These are phyloP conservation scores for Drosophila melanogaster DNA, from an alignment of 1,140 invertebrate genomes.

Conservation along the genomic window DNA sequence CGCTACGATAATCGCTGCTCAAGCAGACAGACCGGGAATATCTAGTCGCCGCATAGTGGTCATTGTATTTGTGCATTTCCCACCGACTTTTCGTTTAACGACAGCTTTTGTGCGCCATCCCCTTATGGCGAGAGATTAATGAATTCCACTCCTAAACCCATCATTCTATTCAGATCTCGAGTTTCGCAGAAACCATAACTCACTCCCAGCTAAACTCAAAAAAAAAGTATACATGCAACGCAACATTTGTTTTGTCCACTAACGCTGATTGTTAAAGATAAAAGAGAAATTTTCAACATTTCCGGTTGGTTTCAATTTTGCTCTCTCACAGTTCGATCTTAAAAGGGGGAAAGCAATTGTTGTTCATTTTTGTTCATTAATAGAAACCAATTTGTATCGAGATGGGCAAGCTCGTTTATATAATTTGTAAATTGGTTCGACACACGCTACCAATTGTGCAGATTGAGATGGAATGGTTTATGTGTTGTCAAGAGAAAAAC, in stretches of 20 bases:
- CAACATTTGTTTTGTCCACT: conserved; percentile 24
- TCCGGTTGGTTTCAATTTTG: conserved; percentile 48
- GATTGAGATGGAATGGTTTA: conserved; percentile 13
- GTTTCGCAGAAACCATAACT: conserved; percentile 56
- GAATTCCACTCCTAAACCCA: conserved; percentile 56
- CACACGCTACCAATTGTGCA: conserved; percentile 35
- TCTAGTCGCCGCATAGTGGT: conserved; percentile 30
- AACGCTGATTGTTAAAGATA: conserved; percentile 31
- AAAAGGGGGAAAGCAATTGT: conserved; percentile 42
- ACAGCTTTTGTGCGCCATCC: conserved; percentile 32
- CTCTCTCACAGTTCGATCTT: not conserved
- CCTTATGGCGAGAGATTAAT: conserved; percentile 63
- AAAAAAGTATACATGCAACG: not conserved
- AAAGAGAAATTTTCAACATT: conserved; percentile 71
- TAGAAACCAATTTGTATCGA: conserved; percentile 67
- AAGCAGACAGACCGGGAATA: conserved; percentile 28
- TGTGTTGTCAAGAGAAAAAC: conserved; percentile 5
- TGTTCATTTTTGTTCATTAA: conserved; percentile 63
- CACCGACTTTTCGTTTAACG: conserved; percentile 49
- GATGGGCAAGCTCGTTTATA: conserved; percentile 17
- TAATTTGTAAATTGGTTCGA: conserved; percentile 20
- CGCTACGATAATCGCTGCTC: conserved; percentile 54
- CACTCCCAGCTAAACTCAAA: conserved; percentile 12
- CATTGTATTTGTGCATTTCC: conserved; percentile 60
- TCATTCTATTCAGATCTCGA: conserved; percentile 47